Evolutionary conservation across 2,888 invertebrate genomes (phyloP), one percentile per base, ranked within the genome.

Genomic region (Oscheius sp.): DNA sequence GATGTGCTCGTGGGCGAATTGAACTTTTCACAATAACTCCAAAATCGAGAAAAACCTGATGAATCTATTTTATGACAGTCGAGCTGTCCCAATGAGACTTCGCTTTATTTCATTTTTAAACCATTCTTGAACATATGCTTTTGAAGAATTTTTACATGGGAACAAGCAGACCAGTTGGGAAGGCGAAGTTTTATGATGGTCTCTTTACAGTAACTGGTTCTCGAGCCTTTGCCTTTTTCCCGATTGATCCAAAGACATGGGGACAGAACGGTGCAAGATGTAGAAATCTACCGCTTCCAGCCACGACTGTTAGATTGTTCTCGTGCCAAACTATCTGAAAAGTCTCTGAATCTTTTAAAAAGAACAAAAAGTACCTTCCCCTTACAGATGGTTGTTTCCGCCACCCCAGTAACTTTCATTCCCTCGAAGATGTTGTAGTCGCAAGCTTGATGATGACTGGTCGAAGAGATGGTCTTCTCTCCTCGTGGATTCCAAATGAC

Each of bases 401-500:
- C 94, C 53, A 96, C 94, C 35, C 98, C 98, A 85, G 95, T 94
- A 35, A 85, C 87, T 29, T 76, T 57, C 82, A 87, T 84, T 35
- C 87, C 90, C 75, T 99, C 98, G 90, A 98, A 99, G 82, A 99
- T 96, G 90, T 99, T 99, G 89, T 96, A 97, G 91, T 98, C 95
- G 76, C 94, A 93, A 1, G 94, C 95, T 48, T 96, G 96, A 84
- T 94, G 93, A 90, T 99, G 98, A 0, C 94, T 94, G 84, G 94
- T 92, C 66, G 79, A 82, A 10, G 96, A 95, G 89, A 99, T 96
- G 81, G 93, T 94, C 75, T 94, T 92, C 73, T 94, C 94, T 63
- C 93, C 93, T 70, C 93, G 91, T 1, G 96, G 94, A 91, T 99
- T 94, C 99, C 98, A 99, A 78, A 99, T 92, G 10, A 99, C 94